Evolutionary conservation across 2,797 vertebrate species (phyloP).

Genomic region (Miichthys miiuy): DNA sequence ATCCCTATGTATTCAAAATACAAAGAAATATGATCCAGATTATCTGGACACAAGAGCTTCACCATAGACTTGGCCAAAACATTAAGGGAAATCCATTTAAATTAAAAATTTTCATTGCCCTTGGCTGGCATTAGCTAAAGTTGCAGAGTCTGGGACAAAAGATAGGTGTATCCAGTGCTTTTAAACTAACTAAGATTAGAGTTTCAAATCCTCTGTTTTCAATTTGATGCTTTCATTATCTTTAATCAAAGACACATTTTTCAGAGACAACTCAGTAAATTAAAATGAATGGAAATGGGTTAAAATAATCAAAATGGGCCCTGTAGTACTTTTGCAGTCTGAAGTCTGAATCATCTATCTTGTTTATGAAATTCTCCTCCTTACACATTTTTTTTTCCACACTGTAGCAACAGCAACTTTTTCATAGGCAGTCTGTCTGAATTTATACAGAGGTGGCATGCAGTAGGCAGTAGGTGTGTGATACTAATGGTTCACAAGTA

Average conservation of each 20-base stretch:
- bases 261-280: slow-evolving; percentile 6
- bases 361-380: background rate
- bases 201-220: slow-evolving; percentile 28
- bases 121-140: slow-evolving; percentile 1
- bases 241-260: slow-evolving; percentile 34
- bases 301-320: slow-evolving; percentile 18
- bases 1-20: background rate
- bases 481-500: slow-evolving; percentile 40
- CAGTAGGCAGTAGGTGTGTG: slow-evolving; percentile 37
- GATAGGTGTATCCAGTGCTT: background rate
- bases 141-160: slow-evolving; percentile 3
- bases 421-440: background rate
- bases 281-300: slow-evolving; percentile 10
- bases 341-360: background rate
- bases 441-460: background rate
- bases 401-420: slow-evolving; percentile 1
- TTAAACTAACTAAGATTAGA: background rate
- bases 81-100: background rate
- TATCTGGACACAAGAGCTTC: slow-evolving; percentile 17
- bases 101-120: background rate
- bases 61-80: background rate
- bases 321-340: background rate
- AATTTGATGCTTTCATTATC: slow-evolving; percentile 35
- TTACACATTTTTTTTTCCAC: background rate
- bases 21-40: slow-evolving; percentile 20